Base-by-base conservation (phyloP, 2,797 vertebrate genomes). In the Platalea minor region DNA sequence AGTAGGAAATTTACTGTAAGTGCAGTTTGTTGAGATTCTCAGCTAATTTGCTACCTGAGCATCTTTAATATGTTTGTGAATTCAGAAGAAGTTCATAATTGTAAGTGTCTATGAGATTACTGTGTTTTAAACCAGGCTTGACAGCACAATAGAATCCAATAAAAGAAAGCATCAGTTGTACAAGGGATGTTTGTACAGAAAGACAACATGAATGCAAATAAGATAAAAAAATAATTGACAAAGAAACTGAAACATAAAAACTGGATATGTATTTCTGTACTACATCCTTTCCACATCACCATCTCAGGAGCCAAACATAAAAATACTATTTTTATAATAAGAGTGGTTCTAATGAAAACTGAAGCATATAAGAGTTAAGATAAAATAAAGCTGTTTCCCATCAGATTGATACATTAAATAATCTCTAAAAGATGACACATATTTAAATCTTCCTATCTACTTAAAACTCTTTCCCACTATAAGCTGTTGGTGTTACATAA, bases 61-160 rank as follows among this genome's bases (percentile, higher is more conserved):
- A 54, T 94, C 93, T 96, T 96, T 97, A 97, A 97, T 94, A 94
- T 74, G 73, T 97, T 97, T 97, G 89, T 94, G 97, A 97, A 96
- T 97, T 96, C 90, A 54, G 84, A 89, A 93, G 91, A 89, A 93
- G 91, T 95, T 97, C 70, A n/a, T 97, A 97, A 97, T 97, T 97
- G 21, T 96, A 97, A 97, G 85, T 81, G 91, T 96, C 97, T 97
- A 63, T 96, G 84, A 97, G 95, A 96, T 97, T 96, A 98, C 75
- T 97, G 79, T 93, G 54, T 85, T 97, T 93, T 97, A 98, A 98
- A 98, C 89, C 64, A 97, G 85, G 76, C 64, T 72, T 97, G 97
- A 98, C 97, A 97, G 96, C 90, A 97, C 97, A 97, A 97, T 91
- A 97, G 97, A 96, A 91, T 83, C 89, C 88, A 75, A 95, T 97